phyloP scores from a whole-genome alignment of 2,797 vertebrate genomes.

The Tokudaia tokunoshimensis region DNA sequence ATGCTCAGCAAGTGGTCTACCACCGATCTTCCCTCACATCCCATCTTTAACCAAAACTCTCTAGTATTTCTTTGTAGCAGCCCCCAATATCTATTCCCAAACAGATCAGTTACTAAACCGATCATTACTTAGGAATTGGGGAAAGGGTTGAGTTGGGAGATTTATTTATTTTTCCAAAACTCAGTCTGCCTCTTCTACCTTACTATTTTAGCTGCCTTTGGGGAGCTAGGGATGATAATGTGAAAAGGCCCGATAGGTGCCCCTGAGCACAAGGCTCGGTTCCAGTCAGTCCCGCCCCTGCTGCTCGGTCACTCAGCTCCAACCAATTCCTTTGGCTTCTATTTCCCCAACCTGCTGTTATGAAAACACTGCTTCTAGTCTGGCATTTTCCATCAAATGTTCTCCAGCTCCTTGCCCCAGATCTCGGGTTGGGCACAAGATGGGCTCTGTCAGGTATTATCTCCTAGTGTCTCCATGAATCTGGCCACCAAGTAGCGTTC shows the following conservation, averaged over 20 bases:
- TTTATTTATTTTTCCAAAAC: not conserved
- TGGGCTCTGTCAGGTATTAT: not conserved
- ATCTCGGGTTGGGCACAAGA: not conserved
- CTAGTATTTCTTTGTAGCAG: not conserved
- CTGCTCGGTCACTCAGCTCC: not conserved
- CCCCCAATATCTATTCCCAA: not conserved
- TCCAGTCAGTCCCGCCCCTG: not conserved
- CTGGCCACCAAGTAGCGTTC: not conserved
- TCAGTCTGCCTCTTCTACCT: not conserved
- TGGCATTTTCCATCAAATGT: not conserved
- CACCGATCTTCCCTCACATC: not conserved
- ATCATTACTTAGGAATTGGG: not conserved
- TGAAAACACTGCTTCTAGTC: not conserved
- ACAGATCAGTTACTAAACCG: not conserved
- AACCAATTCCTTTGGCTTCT: not conserved
- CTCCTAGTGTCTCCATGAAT: not conserved
- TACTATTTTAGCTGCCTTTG: not conserved
- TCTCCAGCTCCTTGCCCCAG: not conserved
- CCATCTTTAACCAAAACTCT: not conserved
- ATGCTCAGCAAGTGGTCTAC: not conserved
- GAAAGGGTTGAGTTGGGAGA: not conserved
- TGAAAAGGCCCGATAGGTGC: not conserved
- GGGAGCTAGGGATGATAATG: not conserved
- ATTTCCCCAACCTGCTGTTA: not conserved
- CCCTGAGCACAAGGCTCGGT: not conserved